A percentile compares a stretch with the other conserved stretches of the same genome.
phyloP scores from a whole-genome alignment of 2,113 vertebrate genomes.

The Scomber colias region DNA sequence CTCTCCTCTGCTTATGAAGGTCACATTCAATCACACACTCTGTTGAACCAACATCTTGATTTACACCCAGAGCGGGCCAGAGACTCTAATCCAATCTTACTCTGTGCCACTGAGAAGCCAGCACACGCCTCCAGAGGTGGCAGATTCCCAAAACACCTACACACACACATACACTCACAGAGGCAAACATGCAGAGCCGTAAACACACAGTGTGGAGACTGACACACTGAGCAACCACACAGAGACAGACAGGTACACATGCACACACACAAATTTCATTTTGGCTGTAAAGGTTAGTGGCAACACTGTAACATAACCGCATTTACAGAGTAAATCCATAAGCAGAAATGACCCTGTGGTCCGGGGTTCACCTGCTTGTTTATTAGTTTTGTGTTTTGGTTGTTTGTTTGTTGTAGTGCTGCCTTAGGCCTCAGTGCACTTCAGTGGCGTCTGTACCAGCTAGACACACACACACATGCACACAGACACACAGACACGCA shows the following conservation, averaged over 20 bases:
- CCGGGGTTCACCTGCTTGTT: constrained; percentile 41
- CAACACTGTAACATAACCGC: constrained; percentile 27
- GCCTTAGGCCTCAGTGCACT: constrained; percentile 39
- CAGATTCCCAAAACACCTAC: constrained; percentile 22
- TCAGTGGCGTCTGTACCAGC: constrained; percentile 42
- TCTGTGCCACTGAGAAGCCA: not conserved
- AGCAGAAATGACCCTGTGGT: constrained; percentile 5
- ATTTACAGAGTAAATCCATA: constrained; percentile 33
- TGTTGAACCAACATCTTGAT: constrained; percentile 21
- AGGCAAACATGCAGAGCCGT: not conserved
- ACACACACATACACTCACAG: not conserved
- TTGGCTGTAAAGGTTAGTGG: constrained; percentile 35
- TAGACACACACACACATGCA: constrained; percentile 25
- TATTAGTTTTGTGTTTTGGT: constrained; percentile 42
- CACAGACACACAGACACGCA: constrained; percentile 33
- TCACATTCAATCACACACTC: constrained; percentile 32
- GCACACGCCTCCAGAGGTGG: constrained; percentile 28
- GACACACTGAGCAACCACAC: not conserved
- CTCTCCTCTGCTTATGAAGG: constrained; percentile 22
- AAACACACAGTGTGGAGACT: constrained; percentile 5
- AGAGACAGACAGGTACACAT: not conserved
- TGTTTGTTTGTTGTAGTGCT: constrained; percentile 42
- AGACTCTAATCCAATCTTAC: constrained; percentile 46
- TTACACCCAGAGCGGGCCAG: constrained; percentile 11
- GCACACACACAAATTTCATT: constrained; percentile 35